Conservation (phyloP, 2,113 vertebrate genomes). For the Grallaria varia region DNA sequence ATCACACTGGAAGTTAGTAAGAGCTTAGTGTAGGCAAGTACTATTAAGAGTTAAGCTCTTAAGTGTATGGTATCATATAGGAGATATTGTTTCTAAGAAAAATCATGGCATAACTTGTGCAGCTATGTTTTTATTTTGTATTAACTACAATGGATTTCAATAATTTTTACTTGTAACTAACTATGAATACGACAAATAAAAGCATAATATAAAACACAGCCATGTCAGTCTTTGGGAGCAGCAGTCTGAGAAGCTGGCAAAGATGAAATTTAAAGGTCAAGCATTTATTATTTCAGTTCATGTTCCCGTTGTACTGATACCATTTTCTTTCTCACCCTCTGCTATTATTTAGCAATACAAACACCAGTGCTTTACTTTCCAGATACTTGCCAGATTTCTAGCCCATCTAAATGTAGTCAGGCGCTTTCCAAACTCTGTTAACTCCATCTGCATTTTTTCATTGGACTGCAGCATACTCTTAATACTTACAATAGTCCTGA, state of each 20-base stretch:
- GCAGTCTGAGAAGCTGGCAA: background rate
- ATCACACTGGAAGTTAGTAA: conserved; percentile 22
- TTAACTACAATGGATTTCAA: conserved; percentile 65
- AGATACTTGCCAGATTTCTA: conserved; percentile 7
- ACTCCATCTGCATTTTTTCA: conserved; percentile 49
- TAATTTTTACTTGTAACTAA: conserved; percentile 72
- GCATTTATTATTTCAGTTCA: background rate
- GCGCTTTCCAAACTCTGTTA: conserved; percentile 27
- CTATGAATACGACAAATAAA: conserved; percentile 68
- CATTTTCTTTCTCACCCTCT: background rate
- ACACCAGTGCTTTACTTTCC: conserved; percentile 41
- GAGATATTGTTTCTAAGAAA: conserved; percentile 19
- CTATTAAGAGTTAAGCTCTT: conserved; percentile 44
- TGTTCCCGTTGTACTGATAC: conserved; percentile 7
- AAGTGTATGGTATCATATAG: conserved; percentile 7
- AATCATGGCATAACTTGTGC: conserved; percentile 24
- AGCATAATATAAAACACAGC: conserved; percentile 31
- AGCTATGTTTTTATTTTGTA: conserved; percentile 62
- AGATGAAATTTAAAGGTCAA: conserved; percentile 15
- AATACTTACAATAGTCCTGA: conserved; percentile 22
- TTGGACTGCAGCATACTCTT: background rate
- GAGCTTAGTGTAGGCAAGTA: background rate
- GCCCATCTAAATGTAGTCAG: background rate
- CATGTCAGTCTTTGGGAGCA: conserved; percentile 48
- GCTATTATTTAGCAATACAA: conserved; percentile 39